Evolutionary conservation across 2,797 vertebrate species (phyloP).

Genomic region (Epinephelus awoara): DNA sequence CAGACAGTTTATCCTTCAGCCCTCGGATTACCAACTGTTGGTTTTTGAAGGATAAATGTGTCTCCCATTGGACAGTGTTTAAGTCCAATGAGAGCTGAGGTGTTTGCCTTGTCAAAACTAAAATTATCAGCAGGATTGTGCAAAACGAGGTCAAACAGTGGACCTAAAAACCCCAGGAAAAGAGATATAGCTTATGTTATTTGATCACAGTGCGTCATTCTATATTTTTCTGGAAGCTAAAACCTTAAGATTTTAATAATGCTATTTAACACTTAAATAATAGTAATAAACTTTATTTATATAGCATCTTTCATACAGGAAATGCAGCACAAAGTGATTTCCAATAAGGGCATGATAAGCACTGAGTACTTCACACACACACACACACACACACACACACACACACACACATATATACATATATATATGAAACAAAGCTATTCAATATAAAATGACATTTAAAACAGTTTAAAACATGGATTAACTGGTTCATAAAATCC

Average conservation of each 20-base stretch:
- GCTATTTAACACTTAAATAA: neutral
- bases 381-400: too few relatives aligned
- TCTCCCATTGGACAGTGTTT: neutral
- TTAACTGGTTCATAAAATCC: too few relatives aligned
- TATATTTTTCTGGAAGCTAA: conserved; percentile 12
- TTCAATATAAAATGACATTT: too few relatives aligned
- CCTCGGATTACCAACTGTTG: neutral
- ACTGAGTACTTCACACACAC: too few relatives aligned
- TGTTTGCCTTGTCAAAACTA: neutral
- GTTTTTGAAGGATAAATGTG: neutral
- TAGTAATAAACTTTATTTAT: too few relatives aligned
- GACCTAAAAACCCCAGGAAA: neutral
- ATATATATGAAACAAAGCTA: too few relatives aligned
- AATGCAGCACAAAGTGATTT: too few relatives aligned
- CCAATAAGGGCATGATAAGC: too few relatives aligned
- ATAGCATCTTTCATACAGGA: too few relatives aligned
- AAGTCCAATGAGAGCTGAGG: neutral
- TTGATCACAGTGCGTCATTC: neutral
- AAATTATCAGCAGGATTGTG: neutral
- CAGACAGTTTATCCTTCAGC: neutral
- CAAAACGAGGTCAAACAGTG: neutral
- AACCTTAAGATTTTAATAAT: conserved; percentile 5
- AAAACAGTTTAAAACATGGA: too few relatives aligned
- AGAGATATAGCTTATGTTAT: neutral
- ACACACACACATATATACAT: too few relatives aligned